Conservation (phyloP, 2,888 invertebrate genomes). For the Drosophila yooni region DNA sequence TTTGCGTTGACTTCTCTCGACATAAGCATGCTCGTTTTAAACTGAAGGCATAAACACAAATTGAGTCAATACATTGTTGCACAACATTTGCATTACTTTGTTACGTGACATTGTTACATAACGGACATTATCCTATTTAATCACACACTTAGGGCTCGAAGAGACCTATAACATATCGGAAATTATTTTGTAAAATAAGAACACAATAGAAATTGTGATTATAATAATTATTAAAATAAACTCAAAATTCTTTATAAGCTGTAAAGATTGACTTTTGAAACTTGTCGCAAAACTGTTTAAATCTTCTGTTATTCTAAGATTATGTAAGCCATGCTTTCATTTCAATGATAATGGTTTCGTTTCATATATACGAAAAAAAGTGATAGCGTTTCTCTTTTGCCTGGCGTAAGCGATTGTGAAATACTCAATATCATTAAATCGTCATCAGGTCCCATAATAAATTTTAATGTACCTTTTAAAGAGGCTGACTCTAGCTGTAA, state of each 20-base stretch:
- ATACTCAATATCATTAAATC: neutral
- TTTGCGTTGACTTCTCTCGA: neutral
- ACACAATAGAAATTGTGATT: neutral
- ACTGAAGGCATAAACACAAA: slow-evolving; percentile 12
- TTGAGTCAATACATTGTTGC: slow-evolving; percentile 12
- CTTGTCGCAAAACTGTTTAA: neutral
- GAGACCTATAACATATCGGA: slow-evolving; percentile 4
- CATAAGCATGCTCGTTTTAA: slow-evolving; percentile 1
- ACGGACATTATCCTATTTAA: slow-evolving; percentile 20
- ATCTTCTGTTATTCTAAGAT: neutral
- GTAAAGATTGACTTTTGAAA: neutral
- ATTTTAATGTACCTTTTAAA: neutral
- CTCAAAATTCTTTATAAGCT: neutral
- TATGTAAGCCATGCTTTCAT: neutral
- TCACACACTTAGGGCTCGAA: slow-evolving; percentile 4
- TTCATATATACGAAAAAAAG: neutral
- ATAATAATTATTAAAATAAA: neutral
- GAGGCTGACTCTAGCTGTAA: neutral
- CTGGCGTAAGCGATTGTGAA: neutral
- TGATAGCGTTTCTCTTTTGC: neutral
- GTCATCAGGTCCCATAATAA: neutral
- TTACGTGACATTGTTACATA: slow-evolving; percentile 20
- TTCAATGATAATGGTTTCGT: neutral
- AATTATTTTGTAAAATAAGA: neutral
- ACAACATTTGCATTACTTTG: neutral